Percentiles rank a stretch among this genome's conserved stretches.
phyloP scores from a whole-genome alignment of 2,797 vertebrate species.

The Somateria mollissima region DNA sequence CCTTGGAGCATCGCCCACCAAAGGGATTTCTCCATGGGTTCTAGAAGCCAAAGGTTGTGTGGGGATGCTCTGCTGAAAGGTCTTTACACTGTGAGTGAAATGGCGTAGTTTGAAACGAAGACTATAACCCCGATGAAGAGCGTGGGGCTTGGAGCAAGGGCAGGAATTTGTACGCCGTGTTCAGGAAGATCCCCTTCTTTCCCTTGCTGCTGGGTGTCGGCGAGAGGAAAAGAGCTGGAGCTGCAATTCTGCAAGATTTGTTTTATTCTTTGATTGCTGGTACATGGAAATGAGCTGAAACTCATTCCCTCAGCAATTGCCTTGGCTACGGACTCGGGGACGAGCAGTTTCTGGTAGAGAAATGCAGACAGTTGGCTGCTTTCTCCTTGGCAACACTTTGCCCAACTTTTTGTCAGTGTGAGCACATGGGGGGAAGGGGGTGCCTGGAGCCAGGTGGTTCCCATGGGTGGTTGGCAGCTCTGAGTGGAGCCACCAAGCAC shows the following conservation, averaged over 20 bases:
- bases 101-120: not conserved
- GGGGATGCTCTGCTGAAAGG: slow-evolving; percentile 1
- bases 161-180: not conserved
- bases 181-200: not conserved
- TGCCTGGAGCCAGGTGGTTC: not conserved
- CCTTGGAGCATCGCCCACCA: not conserved
- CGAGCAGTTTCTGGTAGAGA: slow-evolving; percentile 12
- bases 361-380: not conserved
- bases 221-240: slow-evolving; percentile 16
- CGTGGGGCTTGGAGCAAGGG: not conserved
- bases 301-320: slow-evolving; percentile 1
- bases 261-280: slow-evolving; percentile 31
- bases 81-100: not conserved
- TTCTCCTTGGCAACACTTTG: not conserved
- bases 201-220: not conserved
- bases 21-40: not conserved
- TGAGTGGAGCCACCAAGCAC: not conserved
- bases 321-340: not conserved
- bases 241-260: not conserved
- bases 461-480: not conserved
- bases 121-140: not conserved
- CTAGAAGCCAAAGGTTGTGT: not conserved
- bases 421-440: not conserved
- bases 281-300: slow-evolving; percentile 10
- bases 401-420: not conserved